Evolutionary conservation across 2,113 vertebrate genomes (phyloP), one percentile per base, ranked within the genome.

Genomic region (Caranx ignobilis): DNA sequence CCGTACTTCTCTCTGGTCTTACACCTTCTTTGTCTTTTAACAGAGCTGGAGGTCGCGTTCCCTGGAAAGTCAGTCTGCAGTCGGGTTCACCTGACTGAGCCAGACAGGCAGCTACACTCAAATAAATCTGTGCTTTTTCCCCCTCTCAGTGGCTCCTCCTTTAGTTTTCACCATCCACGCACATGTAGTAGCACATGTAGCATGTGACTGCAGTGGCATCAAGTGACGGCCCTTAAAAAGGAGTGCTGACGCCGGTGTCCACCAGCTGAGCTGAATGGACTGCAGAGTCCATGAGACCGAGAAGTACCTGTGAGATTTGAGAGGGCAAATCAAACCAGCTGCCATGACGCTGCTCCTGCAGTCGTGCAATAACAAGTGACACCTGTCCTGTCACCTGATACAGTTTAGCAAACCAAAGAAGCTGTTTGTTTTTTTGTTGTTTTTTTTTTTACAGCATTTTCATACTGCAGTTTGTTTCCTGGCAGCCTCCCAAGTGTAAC

Each of bases 161-260:
- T 48, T n/a, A 60, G 21, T 35, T 52, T 50, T 55, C 19, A 47
- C 65, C 76, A 43, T 26, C 35, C 52, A 72, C 21, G 19, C 6
- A 18, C 66, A 71, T n/a, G 61, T 50, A 32, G 43, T 16, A 41
- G 55, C 70, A 54, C 68, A 32, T 48, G 54, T 41, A 71, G 64
- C 88, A 88, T 82, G 81, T 90, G 89, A 90, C 84, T 47, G 39
- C 45, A 72, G 75, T 47, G 64, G 90, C 81, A 89, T 92, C 81
- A 70, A 83, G 81, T 93, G 90, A 87, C 82, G 2, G 60, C 43
- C 79, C 57, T 69, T 82, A 71, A 71, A 85, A 76, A 77, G 84
- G 84, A 82, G 61, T 74, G 82, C 76, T 77, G 80, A 83, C 63
- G 18, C 48, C 7, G 76, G 76, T 56, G 77, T 79, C 47, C 47